Conservation (phyloP, 2,113 vertebrate genomes). For the Herpetotheres cachinnans region DNA sequence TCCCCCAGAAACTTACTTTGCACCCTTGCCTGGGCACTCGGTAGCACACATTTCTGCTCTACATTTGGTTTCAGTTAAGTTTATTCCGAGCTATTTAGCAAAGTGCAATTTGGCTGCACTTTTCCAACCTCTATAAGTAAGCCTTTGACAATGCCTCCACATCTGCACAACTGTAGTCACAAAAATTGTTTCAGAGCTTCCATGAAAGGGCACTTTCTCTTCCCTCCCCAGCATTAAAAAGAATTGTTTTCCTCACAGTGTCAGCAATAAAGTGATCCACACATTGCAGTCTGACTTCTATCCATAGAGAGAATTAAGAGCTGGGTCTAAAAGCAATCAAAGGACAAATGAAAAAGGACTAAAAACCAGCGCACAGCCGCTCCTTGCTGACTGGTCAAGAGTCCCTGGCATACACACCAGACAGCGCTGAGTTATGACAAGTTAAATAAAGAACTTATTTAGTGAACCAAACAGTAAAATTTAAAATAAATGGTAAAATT, state of each 20-base stretch:
- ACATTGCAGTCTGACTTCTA: background rate
- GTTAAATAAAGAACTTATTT: background rate
- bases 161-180: background rate
- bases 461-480: background rate
- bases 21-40: background rate
- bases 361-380: background rate
- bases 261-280: background rate
- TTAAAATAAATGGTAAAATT: background rate
- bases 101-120: background rate
- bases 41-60: background rate
- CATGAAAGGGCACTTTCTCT: background rate
- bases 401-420: background rate
- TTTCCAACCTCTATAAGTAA: background rate
- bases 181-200: background rate
- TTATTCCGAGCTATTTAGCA: background rate
- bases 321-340: background rate
- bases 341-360: background rate
- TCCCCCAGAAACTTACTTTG: background rate
- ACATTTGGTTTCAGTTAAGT: background rate
- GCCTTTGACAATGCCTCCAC: background rate
- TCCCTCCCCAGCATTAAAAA: background rate
- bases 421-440: background rate
- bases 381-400: background rate
- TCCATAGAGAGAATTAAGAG: background rate
- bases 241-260: background rate